Conservation (phyloP, 2,888 invertebrate species). For the Ashinkailepas kermadecensis region DNA sequence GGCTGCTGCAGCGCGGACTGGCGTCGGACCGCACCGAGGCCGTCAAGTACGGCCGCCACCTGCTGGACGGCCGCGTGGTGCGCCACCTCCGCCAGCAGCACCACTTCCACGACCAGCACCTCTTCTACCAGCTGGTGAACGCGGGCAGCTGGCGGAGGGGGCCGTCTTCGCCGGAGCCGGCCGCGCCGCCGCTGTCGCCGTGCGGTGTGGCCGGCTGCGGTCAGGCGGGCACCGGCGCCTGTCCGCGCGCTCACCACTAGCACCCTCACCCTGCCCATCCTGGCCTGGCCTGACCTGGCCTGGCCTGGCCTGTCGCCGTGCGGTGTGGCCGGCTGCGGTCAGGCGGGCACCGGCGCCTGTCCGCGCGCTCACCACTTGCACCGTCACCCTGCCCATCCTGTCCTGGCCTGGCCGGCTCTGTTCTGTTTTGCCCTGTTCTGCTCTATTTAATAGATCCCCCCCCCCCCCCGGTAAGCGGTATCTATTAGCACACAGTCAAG, state of each 20-base stretch:
- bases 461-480: too few relatives aligned
- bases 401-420: not conserved
- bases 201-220: conserved; percentile 4
- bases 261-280: too few relatives aligned
- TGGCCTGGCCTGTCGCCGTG: not conserved
- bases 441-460: too few relatives aligned
- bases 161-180: not conserved
- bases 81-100: conserved; percentile 73
- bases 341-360: not conserved
- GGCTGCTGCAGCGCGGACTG: conserved; percentile 74
- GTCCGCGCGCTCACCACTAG: not conserved
- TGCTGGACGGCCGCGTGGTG: conserved; percentile 75
- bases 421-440: too few relatives aligned
- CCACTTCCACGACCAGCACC: conserved; percentile 70
- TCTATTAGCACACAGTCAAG: too few relatives aligned
- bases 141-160: not conserved
- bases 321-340: not conserved
- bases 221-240: not conserved
- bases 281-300: too few relatives aligned
- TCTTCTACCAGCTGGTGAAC: conserved; percentile 53
- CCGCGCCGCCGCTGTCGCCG: not conserved
- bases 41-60: conserved; percentile 68
- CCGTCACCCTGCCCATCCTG: too few relatives aligned
- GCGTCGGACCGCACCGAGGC: conserved; percentile 71
- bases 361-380: not conserved